These are phyloP conservation scores for Samia ricini DNA, from an alignment of 1,140 invertebrate species.

Conservation along the genomic window DNA sequence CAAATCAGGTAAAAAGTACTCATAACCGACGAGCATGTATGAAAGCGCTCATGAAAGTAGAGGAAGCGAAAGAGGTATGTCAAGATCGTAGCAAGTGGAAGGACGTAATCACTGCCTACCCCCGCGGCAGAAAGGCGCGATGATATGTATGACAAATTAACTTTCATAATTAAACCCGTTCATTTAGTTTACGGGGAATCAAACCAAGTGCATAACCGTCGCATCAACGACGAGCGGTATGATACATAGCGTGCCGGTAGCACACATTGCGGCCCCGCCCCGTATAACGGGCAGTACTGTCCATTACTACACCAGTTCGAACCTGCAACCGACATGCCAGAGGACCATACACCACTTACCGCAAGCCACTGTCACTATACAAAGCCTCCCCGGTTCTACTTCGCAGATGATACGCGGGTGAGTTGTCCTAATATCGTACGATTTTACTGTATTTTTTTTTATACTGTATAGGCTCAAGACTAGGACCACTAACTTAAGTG, in stretches of 20 bases:
- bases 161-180: no score
- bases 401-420: conserved; percentile 65
- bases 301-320: conserved; percentile 57
- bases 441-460: background rate
- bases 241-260: conserved; percentile 64
- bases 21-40: no score
- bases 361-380: conserved; percentile 63
- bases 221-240: conserved; percentile 67
- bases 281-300: conserved; percentile 60
- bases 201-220: conserved; percentile 67
- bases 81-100: no score
- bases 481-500: no score
- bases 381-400: conserved; percentile 55
- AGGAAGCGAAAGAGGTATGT: no score
- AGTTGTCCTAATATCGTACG: conserved; percentile 13
- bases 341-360: conserved; percentile 50
- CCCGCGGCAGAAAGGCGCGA: no score
- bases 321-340: conserved; percentile 25
- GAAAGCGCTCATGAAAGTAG: no score
- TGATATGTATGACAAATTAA: no score
- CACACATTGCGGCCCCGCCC: conserved; percentile 49
- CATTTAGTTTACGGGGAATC: conserved; percentile 52
- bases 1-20: no score
- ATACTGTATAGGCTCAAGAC: no score
- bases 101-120: no score